Base-by-base conservation (phyloP, 1,140 invertebrate species). In the Drosophila subobscura region DNA sequence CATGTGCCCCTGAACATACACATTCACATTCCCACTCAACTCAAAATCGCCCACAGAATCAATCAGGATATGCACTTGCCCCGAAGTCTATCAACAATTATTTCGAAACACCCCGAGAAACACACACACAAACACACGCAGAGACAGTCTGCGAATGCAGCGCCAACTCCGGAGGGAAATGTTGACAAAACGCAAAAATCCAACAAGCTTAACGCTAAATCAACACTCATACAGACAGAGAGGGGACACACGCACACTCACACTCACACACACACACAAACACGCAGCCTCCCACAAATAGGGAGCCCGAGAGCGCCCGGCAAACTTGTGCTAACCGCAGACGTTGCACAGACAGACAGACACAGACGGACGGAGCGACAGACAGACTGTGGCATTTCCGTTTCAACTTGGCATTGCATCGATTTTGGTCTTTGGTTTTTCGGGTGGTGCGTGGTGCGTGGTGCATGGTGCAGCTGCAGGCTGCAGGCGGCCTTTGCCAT, bases 121-220 rank as follows among this genome's bases (percentile, higher is more conserved):
- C 51, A 51, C 51, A 51, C 63, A 33, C 2, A 33, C 3, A 7
- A 6, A 29, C 5, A 29, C 25, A 8, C 64, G 60, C 64, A 75
- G 59, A 65, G 66, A 70, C 59, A 75, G 64, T 61, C 58, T 64
- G 72, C 57, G 66, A 72, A 72, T 72, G 72, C 80, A 72, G 59
- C 45, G 54, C 65, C 58, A 80, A 86, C 72, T 80, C 59, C 49
- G 67, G 63, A 56, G 67, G 73, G 66, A 77, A 88, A 81, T 85
- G 81, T 85, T 85, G 81, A 85, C 81, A 85, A 81, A 88, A 86
- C 74, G 81, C 81, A 64, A 81, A 85, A 85, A 75, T 81, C 65
- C 81, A 85, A 88, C 77, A 81, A 77, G 83, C 83, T 85, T 85
- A 85, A 78, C 83, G 83, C 73, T 88, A 80, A 85, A 81, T 77